phyloP scores from a whole-genome alignment of 2,888 invertebrate species.

The Petrolisthes manimaculis region DNA sequence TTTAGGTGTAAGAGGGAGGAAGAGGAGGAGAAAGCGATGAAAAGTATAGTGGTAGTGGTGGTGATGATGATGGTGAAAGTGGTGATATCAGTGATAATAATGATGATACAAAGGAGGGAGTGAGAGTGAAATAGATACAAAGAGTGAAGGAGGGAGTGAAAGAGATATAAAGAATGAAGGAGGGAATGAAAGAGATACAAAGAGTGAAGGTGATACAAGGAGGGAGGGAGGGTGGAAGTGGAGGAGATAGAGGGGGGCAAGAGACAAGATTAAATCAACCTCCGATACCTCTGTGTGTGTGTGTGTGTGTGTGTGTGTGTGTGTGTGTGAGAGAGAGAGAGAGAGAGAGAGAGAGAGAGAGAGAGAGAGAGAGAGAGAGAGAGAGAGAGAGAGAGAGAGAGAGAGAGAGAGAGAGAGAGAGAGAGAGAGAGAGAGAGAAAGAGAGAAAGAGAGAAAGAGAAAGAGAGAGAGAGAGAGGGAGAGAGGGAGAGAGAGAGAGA shows the following conservation, averaged over 20 bases:
- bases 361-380: neutral
- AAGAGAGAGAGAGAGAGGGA: neutral
- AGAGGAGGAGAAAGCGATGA: constrained; percentile 6
- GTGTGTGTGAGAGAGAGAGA: neutral
- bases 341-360: neutral
- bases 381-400: neutral
- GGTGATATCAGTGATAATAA: neutral
- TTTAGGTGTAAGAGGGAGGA: constrained; percentile 1
- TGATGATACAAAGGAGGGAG: neutral
- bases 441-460: neutral
- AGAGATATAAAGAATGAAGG: neutral
- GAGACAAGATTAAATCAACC: no score
- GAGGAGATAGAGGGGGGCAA: neutral
- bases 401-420: neutral
- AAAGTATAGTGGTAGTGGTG: neutral
- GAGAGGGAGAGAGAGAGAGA: constrained; percentile 1
- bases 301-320: constrained; percentile 22
- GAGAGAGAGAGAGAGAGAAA: neutral
- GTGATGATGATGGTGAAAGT: neutral
- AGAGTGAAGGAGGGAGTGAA: neutral
- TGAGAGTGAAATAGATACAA: neutral
- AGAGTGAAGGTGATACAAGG: no score
- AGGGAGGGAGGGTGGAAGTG: no score
- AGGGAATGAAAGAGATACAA: neutral
- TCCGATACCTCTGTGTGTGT: neutral